Base-by-base conservation (phyloP, 2,888 invertebrate species). In the Dryadula phaetusa region DNA sequence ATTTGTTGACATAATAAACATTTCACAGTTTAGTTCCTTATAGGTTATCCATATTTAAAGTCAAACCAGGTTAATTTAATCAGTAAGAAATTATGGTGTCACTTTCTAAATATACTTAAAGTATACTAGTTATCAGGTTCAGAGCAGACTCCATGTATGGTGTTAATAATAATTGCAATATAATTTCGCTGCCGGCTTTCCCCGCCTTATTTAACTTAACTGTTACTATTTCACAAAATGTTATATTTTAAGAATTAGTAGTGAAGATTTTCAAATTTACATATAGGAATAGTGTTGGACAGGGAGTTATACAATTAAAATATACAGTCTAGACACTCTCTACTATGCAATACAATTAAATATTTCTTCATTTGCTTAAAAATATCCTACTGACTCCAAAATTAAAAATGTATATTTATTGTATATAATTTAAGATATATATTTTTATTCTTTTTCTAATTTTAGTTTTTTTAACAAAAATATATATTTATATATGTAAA, bases 71-170 rank as follows among this genome's bases (percentile, higher is more conserved):
- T 52, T 44, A 52, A 53, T 40, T 46, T 58, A 60, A 69, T 69
- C 58, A 66, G 56, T 58, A 52, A 61, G 62, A 69, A 69, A 66
- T 66, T 46, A 66, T 63, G n/a, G 46, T 60, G 52, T 62, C 44
- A 66, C 66, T 69, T 69, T 69, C 69, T 58, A 66, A 40, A 28
- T 16, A 56, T 44, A 62, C 44, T 16, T 34, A 16, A 49, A 40
- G 56, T 20, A 25, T 40, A 40, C 56, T 40, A 37, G 54, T 28
- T 22, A 61, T 64, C 62, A 34, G 52, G 32, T 44, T 46, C 49
- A 52, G 40, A 28, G 34, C 16, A 3, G 18, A 53, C 10, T 20
- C 61, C 61, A 53, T 60, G 10, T 67, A 53, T 28, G 62, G 65
- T 49, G 25, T 65, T 40, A 20, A 40, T 62, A 61, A 54, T 64